Evolutionary conservation across 2,797 vertebrate genomes (phyloP), one percentile per base, ranked within the genome.

Genomic region (Chromis chromis): DNA sequence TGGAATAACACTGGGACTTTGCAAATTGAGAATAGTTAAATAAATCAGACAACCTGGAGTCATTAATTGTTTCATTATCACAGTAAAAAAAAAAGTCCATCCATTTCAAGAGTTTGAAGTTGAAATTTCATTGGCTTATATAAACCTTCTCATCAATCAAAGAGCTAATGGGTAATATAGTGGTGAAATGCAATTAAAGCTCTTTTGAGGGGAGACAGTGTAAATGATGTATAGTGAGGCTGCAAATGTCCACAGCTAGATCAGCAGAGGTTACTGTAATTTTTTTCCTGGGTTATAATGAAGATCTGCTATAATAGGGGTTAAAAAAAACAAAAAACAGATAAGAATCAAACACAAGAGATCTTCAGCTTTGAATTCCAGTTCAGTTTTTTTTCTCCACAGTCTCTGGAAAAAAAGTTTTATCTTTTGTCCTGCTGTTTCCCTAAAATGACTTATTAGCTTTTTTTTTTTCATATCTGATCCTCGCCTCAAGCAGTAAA

Each of bases 311-410:
- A 53, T 59, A 59, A 54, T 0, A 49, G 4, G 61, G 52, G 25
- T 11, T 14, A 78, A 44, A 64, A 2, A 25, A 25, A 25, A 4
- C 25, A 25, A 25, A n/a, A 77, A 66, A 52, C 53, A 71, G 69
- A 61, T 46, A 44, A 54, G 53, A 60, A 69, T 74, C 70, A 76
- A 76, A 70, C 54, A 63, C 42, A 66, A 80, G 73, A 74, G 73
- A 66, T 72, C 72, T 85, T 74, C 17, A 65, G 76, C 76, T 12
- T 72, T 61, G 21, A 73, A 61, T 69, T 65, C 48, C 21, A 6
- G 3, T 16, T 74, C 22, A 0, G 21, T 52, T 52, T 46, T 65
- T 70, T 54, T 70, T 54, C 46, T 48, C n/a, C 44, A 46, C 21
- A 33, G 25, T 46, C 27, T 27, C 9, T 16, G 39, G 42, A 1